Conservation (phyloP, 2,888 invertebrate species). For the Nematopogon swammerdamellus region DNA sequence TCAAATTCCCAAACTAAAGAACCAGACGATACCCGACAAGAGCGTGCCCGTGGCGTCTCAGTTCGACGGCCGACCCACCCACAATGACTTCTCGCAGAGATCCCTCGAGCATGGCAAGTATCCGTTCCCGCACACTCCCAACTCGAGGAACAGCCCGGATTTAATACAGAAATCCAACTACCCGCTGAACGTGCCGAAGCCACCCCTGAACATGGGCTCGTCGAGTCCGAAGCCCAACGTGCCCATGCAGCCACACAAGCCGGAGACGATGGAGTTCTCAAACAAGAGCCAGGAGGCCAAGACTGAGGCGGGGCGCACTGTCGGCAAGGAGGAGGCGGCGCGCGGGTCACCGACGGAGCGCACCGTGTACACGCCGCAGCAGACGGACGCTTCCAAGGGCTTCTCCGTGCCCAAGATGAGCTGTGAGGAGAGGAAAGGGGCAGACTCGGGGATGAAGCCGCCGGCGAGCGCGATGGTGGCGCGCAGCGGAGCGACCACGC, state of each 20-base stretch:
- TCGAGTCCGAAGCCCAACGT: constrained; percentile 34
- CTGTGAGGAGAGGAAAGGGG: constrained; percentile 43
- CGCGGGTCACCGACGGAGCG: constrained; percentile 28
- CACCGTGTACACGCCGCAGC: constrained; percentile 18
- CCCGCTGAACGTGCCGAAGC: constrained; percentile 45
- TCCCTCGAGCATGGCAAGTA: constrained; percentile 43
- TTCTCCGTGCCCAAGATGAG: constrained; percentile 44
- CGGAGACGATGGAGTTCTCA: constrained; percentile 30
- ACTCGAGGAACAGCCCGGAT: constrained; percentile 27
- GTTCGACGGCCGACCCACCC: constrained; percentile 40
- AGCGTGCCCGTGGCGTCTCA: constrained; percentile 32
- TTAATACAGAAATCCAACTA: constrained; percentile 40
- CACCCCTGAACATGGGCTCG: constrained; percentile 39
- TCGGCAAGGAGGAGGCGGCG: constrained; percentile 13
- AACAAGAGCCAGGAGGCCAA: constrained; percentile 40
- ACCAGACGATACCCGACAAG: constrained; percentile 46
- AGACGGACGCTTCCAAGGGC: constrained; percentile 44
- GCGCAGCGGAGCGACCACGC: constrained; percentile 42
- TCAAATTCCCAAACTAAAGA: constrained; percentile 78
- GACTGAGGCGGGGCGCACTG: constrained; percentile 22
- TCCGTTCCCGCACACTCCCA: constrained; percentile 38
- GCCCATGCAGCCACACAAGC: constrained; percentile 24
- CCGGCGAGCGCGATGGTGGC: constrained; percentile 41
- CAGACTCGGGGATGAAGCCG: constrained; percentile 46
- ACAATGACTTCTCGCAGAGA: constrained; percentile 39